phyloP scores from a whole-genome alignment of 2,113 vertebrate species.

The Arvicanthis niloticus region DNA sequence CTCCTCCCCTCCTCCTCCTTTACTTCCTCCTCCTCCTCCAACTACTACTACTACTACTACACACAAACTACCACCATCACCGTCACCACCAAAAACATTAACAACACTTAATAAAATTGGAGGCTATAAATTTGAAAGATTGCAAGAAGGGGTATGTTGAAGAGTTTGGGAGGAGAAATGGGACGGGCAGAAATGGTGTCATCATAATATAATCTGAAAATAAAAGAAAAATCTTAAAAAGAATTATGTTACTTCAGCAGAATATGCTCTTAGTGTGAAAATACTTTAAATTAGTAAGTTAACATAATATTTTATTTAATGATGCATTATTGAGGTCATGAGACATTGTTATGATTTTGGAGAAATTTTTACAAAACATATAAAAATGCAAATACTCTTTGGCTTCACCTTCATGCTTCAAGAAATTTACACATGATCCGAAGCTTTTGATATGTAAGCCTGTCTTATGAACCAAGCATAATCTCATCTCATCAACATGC shows the following conservation, averaged over 20 bases:
- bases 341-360: background rate
- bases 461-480: background rate
- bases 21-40: too few species aligned
- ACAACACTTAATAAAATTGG: background rate
- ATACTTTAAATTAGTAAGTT: constrained; percentile 29
- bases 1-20: too few species aligned
- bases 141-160: background rate
- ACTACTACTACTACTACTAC: too few species aligned
- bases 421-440: constrained; percentile 38
- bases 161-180: background rate
- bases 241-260: background rate
- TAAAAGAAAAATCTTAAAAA: background rate
- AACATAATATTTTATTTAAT: background rate
- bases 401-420: background rate
- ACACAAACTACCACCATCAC: background rate
- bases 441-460: background rate
- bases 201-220: background rate
- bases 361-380: background rate
- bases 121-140: background rate
- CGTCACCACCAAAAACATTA: background rate
- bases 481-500: constrained; percentile 33
- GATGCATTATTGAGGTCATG: background rate
- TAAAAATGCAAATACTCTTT: constrained; percentile 36
- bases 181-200: background rate
- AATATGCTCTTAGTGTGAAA: background rate